These are phyloP conservation scores for Aleiodes alternator DNA, from an alignment of 2,888 invertebrate genomes.

Conservation along the genomic window DNA sequence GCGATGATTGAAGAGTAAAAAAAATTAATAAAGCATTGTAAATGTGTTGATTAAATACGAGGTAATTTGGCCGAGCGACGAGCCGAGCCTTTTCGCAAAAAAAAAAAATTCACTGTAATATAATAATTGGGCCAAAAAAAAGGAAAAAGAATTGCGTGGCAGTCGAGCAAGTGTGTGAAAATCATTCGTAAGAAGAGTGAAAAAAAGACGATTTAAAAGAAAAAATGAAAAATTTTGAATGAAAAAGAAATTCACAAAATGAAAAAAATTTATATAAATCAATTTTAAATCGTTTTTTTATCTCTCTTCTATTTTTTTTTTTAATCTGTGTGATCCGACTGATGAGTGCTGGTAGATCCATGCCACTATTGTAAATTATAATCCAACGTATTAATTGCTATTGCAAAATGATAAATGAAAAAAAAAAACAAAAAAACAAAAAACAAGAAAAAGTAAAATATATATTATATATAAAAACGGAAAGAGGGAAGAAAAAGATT, in stretches of 20 bases:
- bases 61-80: too few relatives aligned
- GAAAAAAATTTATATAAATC: slow-evolving; percentile 8
- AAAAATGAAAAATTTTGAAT: not conserved
- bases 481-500: not conserved
- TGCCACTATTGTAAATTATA: slow-evolving; percentile 39
- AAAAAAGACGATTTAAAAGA: not conserved
- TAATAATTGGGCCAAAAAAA: slow-evolving; percentile 29
- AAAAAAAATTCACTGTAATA: slow-evolving; percentile 24
- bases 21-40: slow-evolving; percentile 24
- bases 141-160: slow-evolving; percentile 1
- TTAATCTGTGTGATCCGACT: slow-evolving; percentile 37
- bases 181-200: not conserved
- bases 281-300: slow-evolving; percentile 1
- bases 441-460: slow-evolving; percentile 23
- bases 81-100: not conserved
- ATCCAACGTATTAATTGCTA: slow-evolving; percentile 38
- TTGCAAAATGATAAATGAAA: slow-evolving; percentile 22
- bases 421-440: too few relatives aligned
- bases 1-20: slow-evolving; percentile 7
- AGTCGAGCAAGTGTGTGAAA: slow-evolving; percentile 12
- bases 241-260: not conserved
- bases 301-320: slow-evolving; percentile 16
- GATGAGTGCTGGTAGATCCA: slow-evolving; percentile 37
- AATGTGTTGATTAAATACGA: slow-evolving; percentile 14
- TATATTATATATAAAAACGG: slow-evolving; percentile 26